phyloP scores from a whole-genome alignment of 2,113 vertebrate species.

The Nansenia antarctica region DNA sequence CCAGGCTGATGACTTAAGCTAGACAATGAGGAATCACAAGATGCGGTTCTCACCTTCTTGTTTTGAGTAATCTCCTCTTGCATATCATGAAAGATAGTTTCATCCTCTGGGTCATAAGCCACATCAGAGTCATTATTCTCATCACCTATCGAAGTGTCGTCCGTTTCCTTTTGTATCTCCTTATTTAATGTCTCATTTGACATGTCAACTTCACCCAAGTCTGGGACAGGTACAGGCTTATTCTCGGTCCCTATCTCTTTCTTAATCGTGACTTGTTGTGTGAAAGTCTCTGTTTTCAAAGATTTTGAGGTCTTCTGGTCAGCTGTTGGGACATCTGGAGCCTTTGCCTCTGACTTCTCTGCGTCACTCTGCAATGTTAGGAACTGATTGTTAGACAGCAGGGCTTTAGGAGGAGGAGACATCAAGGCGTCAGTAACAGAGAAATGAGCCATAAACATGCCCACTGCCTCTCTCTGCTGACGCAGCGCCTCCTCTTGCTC shows the following conservation, averaged over 20 bases:
- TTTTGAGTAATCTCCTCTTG: conserved; percentile 85
- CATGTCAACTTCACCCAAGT: background rate
- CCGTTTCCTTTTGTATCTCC: conserved; percentile 45
- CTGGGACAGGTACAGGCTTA: background rate
- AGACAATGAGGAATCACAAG: conserved; percentile 41
- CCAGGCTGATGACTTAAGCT: conserved; percentile 33
- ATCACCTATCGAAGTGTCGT: conserved; percentile 63
- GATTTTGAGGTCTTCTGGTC: conserved; percentile 19
- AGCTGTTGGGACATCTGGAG: conserved; percentile 27
- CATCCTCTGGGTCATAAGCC: conserved; percentile 92
- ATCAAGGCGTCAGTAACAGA: conserved; percentile 91
- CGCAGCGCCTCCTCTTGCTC: conserved; percentile 93
- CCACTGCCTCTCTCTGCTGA: conserved; percentile 91
- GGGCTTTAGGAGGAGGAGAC: conserved; percentile 85
- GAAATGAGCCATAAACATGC: conserved; percentile 95
- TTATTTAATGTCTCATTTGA: conserved; percentile 20
- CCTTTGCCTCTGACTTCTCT: conserved; percentile 30
- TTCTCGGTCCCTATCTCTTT: conserved; percentile 1
- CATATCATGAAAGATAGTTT: conserved; percentile 89
- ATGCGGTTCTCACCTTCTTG: conserved; percentile 8
- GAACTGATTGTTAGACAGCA: conserved; percentile 62
- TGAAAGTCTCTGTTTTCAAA: conserved; percentile 26
- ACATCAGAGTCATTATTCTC: conserved; percentile 79
- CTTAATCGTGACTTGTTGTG: background rate
- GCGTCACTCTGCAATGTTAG: conserved; percentile 34